phyloP scores from a whole-genome alignment of 2,797 vertebrate genomes.

The Labeo calbasu region DNA sequence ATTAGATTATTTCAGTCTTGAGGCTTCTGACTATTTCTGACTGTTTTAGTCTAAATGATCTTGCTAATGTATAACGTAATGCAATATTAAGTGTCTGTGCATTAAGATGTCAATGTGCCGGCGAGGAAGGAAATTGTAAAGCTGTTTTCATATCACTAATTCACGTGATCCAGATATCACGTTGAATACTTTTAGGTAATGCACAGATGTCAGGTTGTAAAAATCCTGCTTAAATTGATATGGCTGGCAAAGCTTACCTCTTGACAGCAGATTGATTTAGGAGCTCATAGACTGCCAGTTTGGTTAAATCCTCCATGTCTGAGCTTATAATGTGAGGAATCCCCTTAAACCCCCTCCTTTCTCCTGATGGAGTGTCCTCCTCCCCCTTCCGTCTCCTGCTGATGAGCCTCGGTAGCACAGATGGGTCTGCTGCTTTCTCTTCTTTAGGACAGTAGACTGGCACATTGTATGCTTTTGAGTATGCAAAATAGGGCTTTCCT shows the following conservation, averaged over 20 bases:
- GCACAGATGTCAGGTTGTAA: neutral
- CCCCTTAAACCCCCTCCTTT: neutral
- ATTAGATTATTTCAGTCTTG: neutral
- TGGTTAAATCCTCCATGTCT: conserved; percentile 17
- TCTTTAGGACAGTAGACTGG: conserved; percentile 3
- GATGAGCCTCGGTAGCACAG: conserved; percentile 24
- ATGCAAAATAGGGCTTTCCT: conserved; percentile 44
- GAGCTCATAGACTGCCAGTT: neutral
- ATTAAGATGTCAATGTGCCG: neutral
- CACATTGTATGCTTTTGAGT: conserved; percentile 19
- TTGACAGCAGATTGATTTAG: conserved; percentile 20
- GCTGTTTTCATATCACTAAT: neutral
- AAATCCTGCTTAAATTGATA: neutral
- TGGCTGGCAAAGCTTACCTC: neutral
- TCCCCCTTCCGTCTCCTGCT: conserved; percentile 6
- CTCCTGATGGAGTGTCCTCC: conserved; percentile 17
- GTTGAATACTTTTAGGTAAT: neutral
- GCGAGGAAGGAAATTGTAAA: neutral
- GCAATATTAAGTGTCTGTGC: conserved; percentile 8
- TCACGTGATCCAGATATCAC: neutral
- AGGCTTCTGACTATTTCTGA: neutral
- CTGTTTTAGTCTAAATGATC: conserved; percentile 4
- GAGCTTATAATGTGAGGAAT: conserved; percentile 13
- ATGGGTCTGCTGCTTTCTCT: conserved; percentile 27
- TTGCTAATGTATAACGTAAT: neutral